Evolutionary conservation across 2,113 vertebrate genomes (phyloP), one percentile per base, ranked within the genome.

Genomic region (Lichenostomus cassidix): DNA sequence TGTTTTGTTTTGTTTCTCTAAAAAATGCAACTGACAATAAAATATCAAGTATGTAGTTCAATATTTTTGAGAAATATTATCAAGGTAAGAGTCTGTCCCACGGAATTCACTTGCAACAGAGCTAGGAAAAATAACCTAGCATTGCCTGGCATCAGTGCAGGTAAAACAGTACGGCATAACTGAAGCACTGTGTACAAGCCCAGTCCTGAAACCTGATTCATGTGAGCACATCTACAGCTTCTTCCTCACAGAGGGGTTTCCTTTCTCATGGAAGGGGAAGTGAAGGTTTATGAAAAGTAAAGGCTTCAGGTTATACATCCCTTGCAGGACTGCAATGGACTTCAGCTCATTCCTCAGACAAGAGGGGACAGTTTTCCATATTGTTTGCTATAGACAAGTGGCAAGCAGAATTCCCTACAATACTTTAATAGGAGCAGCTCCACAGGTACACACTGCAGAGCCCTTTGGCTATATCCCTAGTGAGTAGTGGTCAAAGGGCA

Each of bases 151-250:
- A 24, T 52, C 41, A 31, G 25, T 20, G 39, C 63, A n/a, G 64
- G 80, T 60, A 59, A 47, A 89, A 39, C 68, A 81, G 60, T 29
- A n/a, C 64, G 71, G 68, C 83, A 86, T 77, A 92, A 92, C 7
- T 69, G 91, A 90, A 86, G 90, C 60, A 86, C 83, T 92, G 83
- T 71, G 41, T 67, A 81, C 59, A 47, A 87, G 76, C 42, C 77
- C 60, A 67, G 60, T 78, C 73, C 56, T 94, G 95, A 95, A 95
- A 92, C 20, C 52, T 64, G 80, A 94, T 70, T 77, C 83, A 83
- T 5, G 1, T 14, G 73, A 93, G 64, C 50, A 22, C 59, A 86
- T 50, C 83, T 77, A 35, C 71, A 67, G 25, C 76, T 69, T 80
- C 60, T 74, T 56, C 80, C 56, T 70, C 49, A 37, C 73, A 80